Conservation (phyloP, 2,113 vertebrate genomes). For the Salvator merianae region DNA sequence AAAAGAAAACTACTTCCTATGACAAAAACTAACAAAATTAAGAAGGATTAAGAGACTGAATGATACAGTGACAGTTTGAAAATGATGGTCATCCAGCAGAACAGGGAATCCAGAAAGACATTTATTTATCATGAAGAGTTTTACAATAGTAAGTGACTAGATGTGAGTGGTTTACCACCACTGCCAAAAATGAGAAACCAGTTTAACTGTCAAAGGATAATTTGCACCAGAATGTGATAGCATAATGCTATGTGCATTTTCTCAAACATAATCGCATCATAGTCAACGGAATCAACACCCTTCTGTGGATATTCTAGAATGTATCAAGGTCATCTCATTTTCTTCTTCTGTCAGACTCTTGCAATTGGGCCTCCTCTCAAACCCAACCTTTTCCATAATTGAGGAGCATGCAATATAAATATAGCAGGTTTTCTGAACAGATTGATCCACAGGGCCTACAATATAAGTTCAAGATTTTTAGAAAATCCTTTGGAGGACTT, state of each 20-base stretch:
- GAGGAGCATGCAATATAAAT: background rate
- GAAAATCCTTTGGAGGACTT: too few species aligned
- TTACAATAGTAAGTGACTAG: background rate
- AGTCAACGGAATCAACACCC: too few species aligned
- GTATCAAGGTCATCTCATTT: background rate
- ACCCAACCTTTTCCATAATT: background rate
- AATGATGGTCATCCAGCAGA: background rate
- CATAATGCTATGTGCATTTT: too few species aligned
- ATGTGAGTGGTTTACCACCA: background rate
- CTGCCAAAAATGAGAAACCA: background rate
- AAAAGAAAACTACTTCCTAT: background rate
- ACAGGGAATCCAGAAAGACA: too few species aligned
- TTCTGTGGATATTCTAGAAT: background rate
- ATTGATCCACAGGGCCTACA: too few species aligned
- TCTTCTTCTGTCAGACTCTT: background rate
- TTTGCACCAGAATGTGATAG: too few species aligned
- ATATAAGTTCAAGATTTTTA: too few species aligned
- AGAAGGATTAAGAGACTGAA: background rate
- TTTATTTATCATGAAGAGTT: background rate
- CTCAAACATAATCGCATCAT: too few species aligned
- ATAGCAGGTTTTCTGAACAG: too few species aligned
- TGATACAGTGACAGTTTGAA: background rate
- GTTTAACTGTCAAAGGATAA: background rate
- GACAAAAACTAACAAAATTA: too few species aligned
- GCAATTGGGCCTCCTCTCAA: background rate